Percentiles rank a stretch among this genome's conserved stretches.
phyloP scores from a whole-genome alignment of 2,797 vertebrate species.

The Lemur catta region DNA sequence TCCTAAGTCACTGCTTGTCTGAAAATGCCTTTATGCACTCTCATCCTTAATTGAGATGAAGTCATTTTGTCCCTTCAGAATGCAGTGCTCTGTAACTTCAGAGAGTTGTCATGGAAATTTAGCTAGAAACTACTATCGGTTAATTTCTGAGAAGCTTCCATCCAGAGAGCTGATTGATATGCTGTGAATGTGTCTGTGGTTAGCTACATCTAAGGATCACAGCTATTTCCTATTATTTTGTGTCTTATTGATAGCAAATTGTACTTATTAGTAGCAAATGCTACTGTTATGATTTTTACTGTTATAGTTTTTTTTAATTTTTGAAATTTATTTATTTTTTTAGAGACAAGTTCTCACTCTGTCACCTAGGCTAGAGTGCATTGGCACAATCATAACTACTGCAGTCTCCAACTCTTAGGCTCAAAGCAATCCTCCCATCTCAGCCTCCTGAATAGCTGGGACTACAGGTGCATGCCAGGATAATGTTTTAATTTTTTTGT shows the following conservation, averaged over 20 bases:
- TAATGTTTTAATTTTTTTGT: neutral
- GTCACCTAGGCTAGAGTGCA: neutral
- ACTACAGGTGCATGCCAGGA: neutral
- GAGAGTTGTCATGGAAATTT: neutral
- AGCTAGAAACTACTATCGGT: neutral
- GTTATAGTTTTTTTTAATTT: neutral
- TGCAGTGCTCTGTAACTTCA: neutral
- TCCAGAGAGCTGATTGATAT: neutral
- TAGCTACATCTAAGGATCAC: neutral
- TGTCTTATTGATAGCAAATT: neutral
- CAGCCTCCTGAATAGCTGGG: neutral
- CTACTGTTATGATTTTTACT: neutral
- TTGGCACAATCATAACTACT: neutral
- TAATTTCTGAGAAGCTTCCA: neutral
- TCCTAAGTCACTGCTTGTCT: neutral
- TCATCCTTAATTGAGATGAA: neutral
- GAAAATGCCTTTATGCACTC: neutral
- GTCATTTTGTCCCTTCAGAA: neutral
- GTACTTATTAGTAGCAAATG: neutral
- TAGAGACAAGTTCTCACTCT: neutral
- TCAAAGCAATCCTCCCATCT: neutral
- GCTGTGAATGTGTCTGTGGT: neutral
- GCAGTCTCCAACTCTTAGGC: neutral
- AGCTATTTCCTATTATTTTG: neutral
- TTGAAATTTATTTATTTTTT: neutral